Evolutionary conservation across 2,113 vertebrate species (phyloP).

Genomic region (Forbesichthys agassizii): DNA sequence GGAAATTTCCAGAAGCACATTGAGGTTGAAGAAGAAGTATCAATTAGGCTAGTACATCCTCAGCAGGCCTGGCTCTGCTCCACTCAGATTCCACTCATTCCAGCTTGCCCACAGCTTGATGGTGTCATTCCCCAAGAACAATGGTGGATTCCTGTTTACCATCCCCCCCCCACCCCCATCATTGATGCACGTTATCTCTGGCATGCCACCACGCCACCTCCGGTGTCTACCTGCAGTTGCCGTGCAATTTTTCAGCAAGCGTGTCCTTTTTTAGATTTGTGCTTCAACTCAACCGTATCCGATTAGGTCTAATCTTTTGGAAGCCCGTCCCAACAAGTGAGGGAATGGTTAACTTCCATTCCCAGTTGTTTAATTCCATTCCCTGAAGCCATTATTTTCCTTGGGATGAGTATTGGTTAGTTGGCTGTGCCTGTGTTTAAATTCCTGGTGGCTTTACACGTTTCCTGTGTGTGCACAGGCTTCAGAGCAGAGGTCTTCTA

Average conservation of each 20-base stretch:
- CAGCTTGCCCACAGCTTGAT: conserved; percentile 55
- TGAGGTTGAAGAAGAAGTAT: conserved; percentile 33
- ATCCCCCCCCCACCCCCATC: conserved; percentile 5
- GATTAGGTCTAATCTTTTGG: conserved; percentile 5
- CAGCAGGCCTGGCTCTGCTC: conserved; percentile 46
- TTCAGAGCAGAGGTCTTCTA: conserved; percentile 39
- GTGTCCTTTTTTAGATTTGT: conserved; percentile 9
- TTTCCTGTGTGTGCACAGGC: conserved; percentile 49
- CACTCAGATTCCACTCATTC: conserved; percentile 65
- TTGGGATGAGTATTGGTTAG: neutral
- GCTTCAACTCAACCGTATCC: conserved; percentile 1
- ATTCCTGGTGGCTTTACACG: conserved; percentile 36
- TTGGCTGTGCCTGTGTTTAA: conserved; percentile 15
- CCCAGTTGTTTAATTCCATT: too few species aligned
- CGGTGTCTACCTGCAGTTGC: conserved; percentile 29
- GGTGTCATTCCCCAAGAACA: conserved; percentile 65
- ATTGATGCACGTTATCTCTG: conserved; percentile 61
- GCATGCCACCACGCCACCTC: conserved; percentile 46
- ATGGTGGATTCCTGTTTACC: conserved; percentile 74
- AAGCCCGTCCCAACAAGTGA: too few species aligned
- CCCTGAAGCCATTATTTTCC: too few species aligned
- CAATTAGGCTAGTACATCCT: conserved; percentile 46
- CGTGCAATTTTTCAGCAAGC: neutral
- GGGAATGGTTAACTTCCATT: too few species aligned
- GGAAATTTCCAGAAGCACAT: conserved; percentile 61